Conservation (phyloP, 2,113 vertebrate species). For the Alligator sinensis region DNA sequence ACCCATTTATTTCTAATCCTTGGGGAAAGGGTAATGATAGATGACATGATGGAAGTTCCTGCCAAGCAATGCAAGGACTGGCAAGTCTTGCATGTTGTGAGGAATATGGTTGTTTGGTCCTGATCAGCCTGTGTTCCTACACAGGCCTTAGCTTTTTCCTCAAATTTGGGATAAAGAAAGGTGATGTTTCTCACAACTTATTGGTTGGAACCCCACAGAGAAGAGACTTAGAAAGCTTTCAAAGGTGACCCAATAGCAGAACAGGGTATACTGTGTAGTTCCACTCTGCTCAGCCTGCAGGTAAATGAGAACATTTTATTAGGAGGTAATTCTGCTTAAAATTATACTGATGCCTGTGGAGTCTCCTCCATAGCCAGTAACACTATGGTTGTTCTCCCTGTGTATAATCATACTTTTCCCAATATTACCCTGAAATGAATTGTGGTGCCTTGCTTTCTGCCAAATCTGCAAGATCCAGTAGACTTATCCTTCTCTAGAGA, state of each 20-base stretch:
- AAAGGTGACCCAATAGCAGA: not conserved
- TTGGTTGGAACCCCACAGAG: too few species aligned
- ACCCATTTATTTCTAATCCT: too few species aligned
- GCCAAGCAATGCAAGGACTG: too few species aligned
- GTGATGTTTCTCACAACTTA: too few species aligned
- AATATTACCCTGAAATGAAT: not conserved
- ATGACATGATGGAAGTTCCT: too few species aligned
- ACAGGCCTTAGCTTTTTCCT: too few species aligned
- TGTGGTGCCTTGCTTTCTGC: too few species aligned
- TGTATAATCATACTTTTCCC: not conserved
- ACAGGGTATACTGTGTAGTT: not conserved
- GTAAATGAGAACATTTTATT: not conserved
- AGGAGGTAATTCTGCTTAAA: not conserved
- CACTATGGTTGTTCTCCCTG: not conserved
- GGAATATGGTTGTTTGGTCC: too few species aligned
- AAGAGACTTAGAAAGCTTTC: not conserved
- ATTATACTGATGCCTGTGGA: not conserved
- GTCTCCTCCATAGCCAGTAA: not conserved
- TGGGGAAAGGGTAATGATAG: too few species aligned
- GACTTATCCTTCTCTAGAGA: not conserved
- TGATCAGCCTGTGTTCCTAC: too few species aligned
- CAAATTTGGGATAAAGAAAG: too few species aligned
- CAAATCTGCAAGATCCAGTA: not conserved
- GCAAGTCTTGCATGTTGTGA: too few species aligned
- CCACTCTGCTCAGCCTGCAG: not conserved